Base-by-base conservation (phyloP, 2,888 invertebrate species). In the Eueremaeus valkanovi region DNA sequence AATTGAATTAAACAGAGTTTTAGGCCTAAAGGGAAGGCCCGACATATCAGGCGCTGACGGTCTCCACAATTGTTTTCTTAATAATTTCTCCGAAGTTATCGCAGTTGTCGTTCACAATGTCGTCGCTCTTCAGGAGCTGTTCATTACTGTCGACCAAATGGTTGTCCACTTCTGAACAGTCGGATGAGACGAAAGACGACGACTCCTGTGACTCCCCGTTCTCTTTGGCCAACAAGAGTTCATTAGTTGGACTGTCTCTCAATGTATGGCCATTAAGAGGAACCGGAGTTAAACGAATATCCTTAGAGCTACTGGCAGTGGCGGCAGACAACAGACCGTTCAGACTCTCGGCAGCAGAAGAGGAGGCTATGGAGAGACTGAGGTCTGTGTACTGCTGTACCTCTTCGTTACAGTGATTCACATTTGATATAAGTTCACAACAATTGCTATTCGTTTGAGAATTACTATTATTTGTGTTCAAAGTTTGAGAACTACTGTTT, bases 81-180 rank as follows among this genome's bases (percentile, higher is more conserved):
- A 93, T 93, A 81, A 94, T 91, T 86, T 93, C 93, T 74, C 93
- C 93, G 82, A 93, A 92, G 84, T 93, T 93, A 81, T 92, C 92
- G 11, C 80, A 92, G 84, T 93, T 93, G 81, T 92, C 92, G 11
- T 79, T 79, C 1, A 79, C 78, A 42, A 81, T 80, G 36, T 80
- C 80, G 87, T 76, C 87, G 80, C 85, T 85, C 75, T 87, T 70
- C 45, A 70, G 1, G 11, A 70, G 9, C 3, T 42, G 40, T 11
- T 73, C 36, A 24, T 8, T 49, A 0, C 5, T 29, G 9, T 72
- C 36, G 18, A 8, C 45, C 51, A 33, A 18, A 73, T 36, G 21
- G 16, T 72, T 55, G 42, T 75, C 72, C 1, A 8, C 31, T 70
- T 68, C 45, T 5, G 55, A 61, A 42, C 58, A 33, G 27, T 55